Base-by-base conservation (phyloP, 2,797 vertebrate species). In the Myoxocephalus aenaeus region DNA sequence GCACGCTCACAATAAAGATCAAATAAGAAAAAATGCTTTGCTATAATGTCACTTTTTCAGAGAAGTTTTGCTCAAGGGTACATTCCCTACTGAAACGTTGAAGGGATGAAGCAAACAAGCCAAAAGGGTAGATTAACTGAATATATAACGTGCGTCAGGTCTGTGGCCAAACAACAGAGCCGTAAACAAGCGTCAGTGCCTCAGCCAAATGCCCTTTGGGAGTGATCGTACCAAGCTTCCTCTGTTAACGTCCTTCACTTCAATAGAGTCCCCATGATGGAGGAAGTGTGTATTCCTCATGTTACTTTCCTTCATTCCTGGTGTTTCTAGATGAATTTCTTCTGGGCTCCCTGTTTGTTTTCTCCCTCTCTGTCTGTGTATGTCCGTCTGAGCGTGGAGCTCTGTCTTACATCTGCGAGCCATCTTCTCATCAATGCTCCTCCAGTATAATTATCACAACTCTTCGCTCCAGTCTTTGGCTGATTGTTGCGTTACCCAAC, bases 101-200 rank as follows among this genome's bases (percentile, higher is more conserved):
- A 69, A 57, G 46, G 65, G 27, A 79, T 48, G 58, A 76, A 74
- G 48, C 12, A 65, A 73, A 79, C 18, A 66, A 82, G 80, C 75
- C 73, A 75, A 74, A 18, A 73, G 46, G 73, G 59, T 72, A 77
- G 66, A 87, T 84, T 81, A 79, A 61, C 75, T 77, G 32, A 87
- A 82, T 18, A 62, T 66, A 77, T 75, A 65, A 84, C 44, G 18
- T 59, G 57, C 8, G 20, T 71, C 76, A 66, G 57, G 46, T 65
- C 66, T 70, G 77, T 75, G 46, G 70, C 75, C 81, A 75, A 68
- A 83, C 70, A 71, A 71, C 46, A 61, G 14, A 78, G 44, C 72
- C 17, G 61, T 65, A 79, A 88, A 73, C 29, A 66, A 66, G 34
- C 72, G 77, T 63, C 29, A 57, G 72, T 62, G 62, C 29, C 38